Evolutionary conservation across 2,888 invertebrate species (phyloP).

Genomic region (Invenusta paracnida): DNA sequence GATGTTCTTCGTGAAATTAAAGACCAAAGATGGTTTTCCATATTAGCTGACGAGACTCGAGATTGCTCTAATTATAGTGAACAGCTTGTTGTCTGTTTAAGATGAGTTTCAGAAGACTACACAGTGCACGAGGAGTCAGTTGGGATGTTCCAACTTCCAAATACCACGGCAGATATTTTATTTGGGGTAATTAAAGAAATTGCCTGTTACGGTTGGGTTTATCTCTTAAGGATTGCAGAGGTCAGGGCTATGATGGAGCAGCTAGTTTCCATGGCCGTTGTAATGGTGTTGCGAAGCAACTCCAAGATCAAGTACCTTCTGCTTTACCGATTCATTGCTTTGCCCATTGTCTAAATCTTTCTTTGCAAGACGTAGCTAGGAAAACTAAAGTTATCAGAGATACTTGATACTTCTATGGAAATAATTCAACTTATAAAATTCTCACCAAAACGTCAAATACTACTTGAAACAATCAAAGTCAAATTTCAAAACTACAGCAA

Average conservation of each 20-base stretch:
- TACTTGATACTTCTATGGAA: no score
- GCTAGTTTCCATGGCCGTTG: background rate
- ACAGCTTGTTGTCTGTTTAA: background rate
- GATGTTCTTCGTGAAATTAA: background rate
- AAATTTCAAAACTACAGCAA: no score
- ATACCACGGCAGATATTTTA: background rate
- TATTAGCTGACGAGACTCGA: background rate
- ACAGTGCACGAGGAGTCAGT: background rate
- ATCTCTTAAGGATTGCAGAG: background rate
- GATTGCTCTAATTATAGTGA: background rate
- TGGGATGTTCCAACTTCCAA: background rate
- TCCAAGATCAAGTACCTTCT: background rate
- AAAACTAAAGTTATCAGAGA: no score
- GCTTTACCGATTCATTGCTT: background rate
- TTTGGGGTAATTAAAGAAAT: background rate
- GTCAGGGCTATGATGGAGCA: background rate
- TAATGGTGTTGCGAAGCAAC: background rate
- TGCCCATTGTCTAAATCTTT: background rate
- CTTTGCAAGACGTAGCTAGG: no score
- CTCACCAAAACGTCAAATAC: background rate
- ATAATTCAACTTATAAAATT: no score
- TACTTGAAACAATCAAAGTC: background rate
- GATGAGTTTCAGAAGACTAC: background rate
- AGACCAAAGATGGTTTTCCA: background rate
- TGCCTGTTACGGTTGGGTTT: background rate